These are phyloP conservation scores for Pangasius sanitwongsei DNA, from an alignment of 2,797 vertebrate genomes.

Conservation along the genomic window DNA sequence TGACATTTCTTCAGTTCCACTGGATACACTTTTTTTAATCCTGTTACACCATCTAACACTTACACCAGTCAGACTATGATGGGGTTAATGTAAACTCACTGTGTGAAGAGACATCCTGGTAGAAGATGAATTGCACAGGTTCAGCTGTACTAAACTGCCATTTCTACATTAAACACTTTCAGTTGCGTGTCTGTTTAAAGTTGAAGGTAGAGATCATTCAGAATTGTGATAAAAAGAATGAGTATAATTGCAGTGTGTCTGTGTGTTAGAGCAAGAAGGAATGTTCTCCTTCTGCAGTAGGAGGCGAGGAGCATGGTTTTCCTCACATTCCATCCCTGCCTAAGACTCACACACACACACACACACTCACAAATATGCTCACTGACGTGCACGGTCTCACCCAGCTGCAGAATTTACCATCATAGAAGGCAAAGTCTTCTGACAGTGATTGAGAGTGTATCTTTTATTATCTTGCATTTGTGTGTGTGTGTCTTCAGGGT, in stretches of 20 bases:
- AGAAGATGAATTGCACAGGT: not conserved
- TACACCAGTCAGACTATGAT: not conserved
- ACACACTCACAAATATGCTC: constrained; percentile 28
- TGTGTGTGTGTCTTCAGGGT: not conserved
- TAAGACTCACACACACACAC: constrained; percentile 20
- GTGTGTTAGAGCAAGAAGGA: constrained; percentile 43
- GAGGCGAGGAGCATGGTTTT: constrained; percentile 58
- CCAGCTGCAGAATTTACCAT: constrained; percentile 68
- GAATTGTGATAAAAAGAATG: constrained; percentile 10
- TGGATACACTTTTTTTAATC: too few species aligned
- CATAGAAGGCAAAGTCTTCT: not conserved
- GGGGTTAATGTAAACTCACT: constrained; percentile 10
- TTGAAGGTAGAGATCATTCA: not conserved
- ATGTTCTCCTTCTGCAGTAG: constrained; percentile 44
- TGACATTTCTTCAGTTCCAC: not conserved
- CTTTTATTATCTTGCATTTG: not conserved
- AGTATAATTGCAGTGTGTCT: constrained; percentile 7
- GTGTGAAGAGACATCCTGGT: not conserved
- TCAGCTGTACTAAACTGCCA: not conserved
- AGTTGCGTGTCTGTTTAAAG: not conserved
- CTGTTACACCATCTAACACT: not conserved
- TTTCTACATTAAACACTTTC: not conserved
- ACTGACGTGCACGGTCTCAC: constrained; percentile 55
- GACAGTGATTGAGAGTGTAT: not conserved
- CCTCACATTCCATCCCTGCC: constrained; percentile 68